Evolutionary conservation across 2,888 invertebrate genomes (phyloP).

Genomic region (Phaedon cochleariae): DNA sequence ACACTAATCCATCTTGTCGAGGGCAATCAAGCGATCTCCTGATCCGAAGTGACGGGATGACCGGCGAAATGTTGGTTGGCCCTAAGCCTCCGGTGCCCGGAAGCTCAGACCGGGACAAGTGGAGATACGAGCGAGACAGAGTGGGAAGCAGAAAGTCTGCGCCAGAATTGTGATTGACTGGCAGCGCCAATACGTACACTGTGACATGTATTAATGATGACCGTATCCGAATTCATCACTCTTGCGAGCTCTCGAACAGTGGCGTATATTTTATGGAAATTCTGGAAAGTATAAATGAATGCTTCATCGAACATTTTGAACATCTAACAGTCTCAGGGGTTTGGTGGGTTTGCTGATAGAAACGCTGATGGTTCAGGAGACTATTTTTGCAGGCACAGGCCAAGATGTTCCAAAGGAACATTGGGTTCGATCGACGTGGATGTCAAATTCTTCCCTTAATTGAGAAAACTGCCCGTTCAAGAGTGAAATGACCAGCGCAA

Average conservation of each 20-base stretch:
- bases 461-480: too few species aligned
- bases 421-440: too few species aligned
- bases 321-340: too few species aligned
- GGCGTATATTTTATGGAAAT: background rate
- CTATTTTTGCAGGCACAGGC: too few species aligned
- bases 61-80: conserved; percentile 49
- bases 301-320: too few species aligned
- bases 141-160: conserved; percentile 34
- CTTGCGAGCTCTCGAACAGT: conserved; percentile 42
- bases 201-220: conserved; percentile 64
- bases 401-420: too few species aligned
- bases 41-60: conserved; percentile 51
- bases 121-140: conserved; percentile 37
- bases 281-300: too few species aligned
- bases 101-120: conserved; percentile 41
- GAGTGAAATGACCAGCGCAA: too few species aligned
- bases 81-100: conserved; percentile 32
- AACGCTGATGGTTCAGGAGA: too few species aligned
- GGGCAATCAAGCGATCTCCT: conserved; percentile 49
- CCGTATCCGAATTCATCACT: conserved; percentile 62
- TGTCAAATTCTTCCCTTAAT: too few species aligned
- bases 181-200: conserved; percentile 60
- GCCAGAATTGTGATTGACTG: conserved; percentile 53
- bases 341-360: too few species aligned
- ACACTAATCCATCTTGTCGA: conserved; percentile 50